A percentile compares a stretch with the other conserved stretches of the same genome.
phyloP scores from a whole-genome alignment of 2,797 vertebrate species.

The Diceros bicornis region DNA sequence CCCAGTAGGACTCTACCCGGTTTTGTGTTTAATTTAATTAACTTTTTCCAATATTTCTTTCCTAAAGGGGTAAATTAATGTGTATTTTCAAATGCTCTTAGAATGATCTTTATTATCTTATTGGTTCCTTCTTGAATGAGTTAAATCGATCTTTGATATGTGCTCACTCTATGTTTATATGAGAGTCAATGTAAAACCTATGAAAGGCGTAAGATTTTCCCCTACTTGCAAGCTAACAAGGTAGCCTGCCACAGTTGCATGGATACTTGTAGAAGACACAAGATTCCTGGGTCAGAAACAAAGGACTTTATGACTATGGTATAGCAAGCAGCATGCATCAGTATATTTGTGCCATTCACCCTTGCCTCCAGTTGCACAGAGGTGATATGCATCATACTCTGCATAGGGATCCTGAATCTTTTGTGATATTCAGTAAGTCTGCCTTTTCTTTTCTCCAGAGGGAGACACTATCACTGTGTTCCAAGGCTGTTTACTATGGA shows the following conservation, averaged over 20 bases:
- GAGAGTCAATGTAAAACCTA: not conserved
- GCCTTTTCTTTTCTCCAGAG: not conserved
- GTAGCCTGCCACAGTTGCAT: not conserved
- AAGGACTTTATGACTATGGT: not conserved
- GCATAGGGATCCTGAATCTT: not conserved
- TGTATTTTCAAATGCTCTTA: not conserved
- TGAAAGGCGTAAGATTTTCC: not conserved
- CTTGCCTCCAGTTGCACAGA: not conserved
- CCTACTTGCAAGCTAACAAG: not conserved
- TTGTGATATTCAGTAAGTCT: not conserved
- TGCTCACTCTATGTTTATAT: not conserved
- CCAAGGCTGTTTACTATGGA: not conserved
- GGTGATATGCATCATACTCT: not conserved
- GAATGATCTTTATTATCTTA: not conserved
- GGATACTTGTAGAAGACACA: not conserved
- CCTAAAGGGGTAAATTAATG: not conserved
- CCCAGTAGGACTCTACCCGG: not conserved
- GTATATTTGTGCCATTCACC: not conserved
- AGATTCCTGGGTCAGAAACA: slow-evolving; percentile 24
- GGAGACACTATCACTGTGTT: not conserved
- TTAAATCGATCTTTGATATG: not conserved
- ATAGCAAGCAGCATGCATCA: not conserved
- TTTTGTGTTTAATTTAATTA: slow-evolving; percentile 33
- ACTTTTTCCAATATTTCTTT: slow-evolving; percentile 39
- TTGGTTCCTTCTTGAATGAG: not conserved